A percentile compares a stretch with the other conserved stretches of the same genome.
Conservation (phyloP, 2,888 invertebrate species). For the Machimus atricapillus region DNA sequence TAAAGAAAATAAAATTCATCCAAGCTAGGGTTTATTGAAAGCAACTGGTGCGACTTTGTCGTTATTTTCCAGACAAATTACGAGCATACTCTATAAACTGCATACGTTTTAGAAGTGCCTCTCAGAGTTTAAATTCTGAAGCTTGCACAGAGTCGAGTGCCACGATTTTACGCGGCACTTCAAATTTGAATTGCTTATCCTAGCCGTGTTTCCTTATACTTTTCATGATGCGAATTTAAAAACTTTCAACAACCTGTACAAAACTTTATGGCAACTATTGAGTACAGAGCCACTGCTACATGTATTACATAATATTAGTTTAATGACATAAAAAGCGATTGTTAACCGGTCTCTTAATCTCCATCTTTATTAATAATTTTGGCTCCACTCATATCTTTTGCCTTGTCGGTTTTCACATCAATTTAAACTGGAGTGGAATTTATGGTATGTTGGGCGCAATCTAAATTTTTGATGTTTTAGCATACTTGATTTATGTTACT, state of each 20-base stretch:
- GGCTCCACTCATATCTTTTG: background rate
- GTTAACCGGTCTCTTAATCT: background rate
- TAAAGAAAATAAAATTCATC: background rate
- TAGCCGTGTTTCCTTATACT: background rate
- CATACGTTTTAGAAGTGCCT: background rate
- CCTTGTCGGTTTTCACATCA: background rate
- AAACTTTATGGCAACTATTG: background rate
- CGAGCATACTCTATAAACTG: background rate
- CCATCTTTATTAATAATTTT: background rate
- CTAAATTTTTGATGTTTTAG: background rate
- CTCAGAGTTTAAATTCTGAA: background rate
- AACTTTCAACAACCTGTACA: background rate
- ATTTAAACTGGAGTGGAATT: background rate
- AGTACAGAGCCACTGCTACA: background rate
- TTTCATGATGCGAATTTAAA: background rate
- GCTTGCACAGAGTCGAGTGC: background rate
- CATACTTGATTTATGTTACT: background rate
- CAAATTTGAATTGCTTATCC: background rate
- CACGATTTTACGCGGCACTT: background rate
- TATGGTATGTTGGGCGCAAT: background rate
- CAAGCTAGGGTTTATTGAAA: background rate
- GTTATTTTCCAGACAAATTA: background rate
- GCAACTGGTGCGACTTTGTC: background rate
- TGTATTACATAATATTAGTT: background rate
- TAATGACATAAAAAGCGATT: background rate